phyloP scores from a whole-genome alignment of 1,140 invertebrate species.

The Ladona fulva region DNA sequence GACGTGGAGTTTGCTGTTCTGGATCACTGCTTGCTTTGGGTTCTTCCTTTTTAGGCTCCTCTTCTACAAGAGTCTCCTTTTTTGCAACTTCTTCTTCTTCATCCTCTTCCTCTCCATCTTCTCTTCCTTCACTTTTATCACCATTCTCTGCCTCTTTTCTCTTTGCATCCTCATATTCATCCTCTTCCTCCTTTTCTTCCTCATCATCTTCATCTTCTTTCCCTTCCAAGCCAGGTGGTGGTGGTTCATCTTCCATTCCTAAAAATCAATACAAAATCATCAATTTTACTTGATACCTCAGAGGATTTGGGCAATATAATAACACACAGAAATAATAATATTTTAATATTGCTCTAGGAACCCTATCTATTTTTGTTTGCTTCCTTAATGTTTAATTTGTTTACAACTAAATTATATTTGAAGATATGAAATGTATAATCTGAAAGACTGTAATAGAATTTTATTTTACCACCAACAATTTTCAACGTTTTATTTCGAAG shows the following conservation, averaged over 20 bases:
- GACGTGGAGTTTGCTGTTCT: conserved; percentile 35
- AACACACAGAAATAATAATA: too few species aligned
- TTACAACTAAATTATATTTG: too few species aligned
- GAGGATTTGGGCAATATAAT: too few species aligned
- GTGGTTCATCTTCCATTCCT: conserved; percentile 29
- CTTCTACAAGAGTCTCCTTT: conserved; percentile 38
- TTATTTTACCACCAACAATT: too few species aligned
- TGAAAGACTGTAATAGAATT: too few species aligned
- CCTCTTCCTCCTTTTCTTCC: conserved; percentile 22
- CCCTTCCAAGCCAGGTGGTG: conserved; percentile 30
- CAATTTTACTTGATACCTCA: background rate
- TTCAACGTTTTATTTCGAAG: too few species aligned
- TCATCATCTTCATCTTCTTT: conserved; percentile 19
- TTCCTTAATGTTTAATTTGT: too few species aligned
- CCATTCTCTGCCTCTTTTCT: conserved; percentile 26
- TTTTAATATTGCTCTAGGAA: too few species aligned
- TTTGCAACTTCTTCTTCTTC: conserved; percentile 22
- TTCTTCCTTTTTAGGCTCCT: conserved; percentile 18
- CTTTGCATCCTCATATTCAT: conserved; percentile 25
- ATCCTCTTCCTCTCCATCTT: conserved; percentile 24
- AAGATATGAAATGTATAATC: too few species aligned
- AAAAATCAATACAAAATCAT: background rate
- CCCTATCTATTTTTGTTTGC: too few species aligned
- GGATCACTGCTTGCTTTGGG: conserved; percentile 16
- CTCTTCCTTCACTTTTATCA: conserved; percentile 24